phyloP scores from a whole-genome alignment of 1,140 invertebrate genomes.

The Neodiprion virginianus region DNA sequence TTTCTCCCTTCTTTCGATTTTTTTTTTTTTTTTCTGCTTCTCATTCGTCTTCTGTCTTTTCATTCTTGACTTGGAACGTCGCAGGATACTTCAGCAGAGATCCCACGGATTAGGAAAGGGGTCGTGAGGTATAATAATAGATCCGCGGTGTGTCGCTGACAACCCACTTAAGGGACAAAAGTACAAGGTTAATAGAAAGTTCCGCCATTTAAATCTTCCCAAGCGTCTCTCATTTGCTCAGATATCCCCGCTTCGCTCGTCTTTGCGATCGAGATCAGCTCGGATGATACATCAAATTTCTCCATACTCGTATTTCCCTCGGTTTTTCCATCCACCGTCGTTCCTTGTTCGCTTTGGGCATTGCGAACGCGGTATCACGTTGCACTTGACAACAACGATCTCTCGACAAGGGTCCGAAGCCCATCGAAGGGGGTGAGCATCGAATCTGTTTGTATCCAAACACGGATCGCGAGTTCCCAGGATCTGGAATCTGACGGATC shows the following conservation, averaged over 20 bases:
- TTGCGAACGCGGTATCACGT: not conserved
- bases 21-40: not conserved
- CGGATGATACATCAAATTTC: not conserved
- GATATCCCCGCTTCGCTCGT: too few species aligned
- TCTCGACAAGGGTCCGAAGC: not conserved
- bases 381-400: not conserved
- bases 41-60: not conserved
- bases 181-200: conserved; percentile 7
- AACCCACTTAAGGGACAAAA: conserved; percentile 7
- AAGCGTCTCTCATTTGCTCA: not conserved
- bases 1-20: conserved; percentile 17
- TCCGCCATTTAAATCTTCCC: conserved; percentile 2
- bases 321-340: not conserved
- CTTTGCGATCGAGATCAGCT: not conserved
- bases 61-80: too few species aligned
- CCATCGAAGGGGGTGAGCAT: not conserved
- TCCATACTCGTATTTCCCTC: not conserved
- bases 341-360: too few species aligned
- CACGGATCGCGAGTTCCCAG: conserved; percentile 43
- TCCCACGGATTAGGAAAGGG: not conserved
- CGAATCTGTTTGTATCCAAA: conserved; percentile 25
- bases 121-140: not conserved
- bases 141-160: not conserved
- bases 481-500: conserved; percentile 56
- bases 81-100: not conserved